A percentile compares a stretch with the other conserved stretches of the same genome.
Evolutionary conservation across 2,797 vertebrate species (phyloP).

Genomic region (Anolis apletophallus): DNA sequence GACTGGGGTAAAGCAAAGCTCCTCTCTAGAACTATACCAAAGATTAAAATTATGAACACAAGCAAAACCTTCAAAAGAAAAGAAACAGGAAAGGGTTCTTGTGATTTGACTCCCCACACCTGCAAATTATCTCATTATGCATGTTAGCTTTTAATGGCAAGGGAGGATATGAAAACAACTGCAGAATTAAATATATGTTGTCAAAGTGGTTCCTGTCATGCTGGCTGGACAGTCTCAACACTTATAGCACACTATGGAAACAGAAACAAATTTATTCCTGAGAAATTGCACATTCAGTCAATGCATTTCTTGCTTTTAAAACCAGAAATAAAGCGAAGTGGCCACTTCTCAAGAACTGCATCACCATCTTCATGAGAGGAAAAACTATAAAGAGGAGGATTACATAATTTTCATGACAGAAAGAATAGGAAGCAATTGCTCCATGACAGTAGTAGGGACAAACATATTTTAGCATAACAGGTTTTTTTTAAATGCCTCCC

Average conservation of each 20-base stretch:
- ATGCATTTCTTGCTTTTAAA: not conserved
- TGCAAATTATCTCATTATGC: not conserved
- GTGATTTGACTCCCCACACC: constrained; percentile 24
- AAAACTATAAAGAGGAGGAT: not conserved
- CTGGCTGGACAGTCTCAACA: not conserved
- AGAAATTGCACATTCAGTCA: constrained; percentile 22
- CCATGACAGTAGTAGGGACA: constrained; percentile 22
- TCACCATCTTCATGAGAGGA: not conserved
- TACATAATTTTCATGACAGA: not conserved
- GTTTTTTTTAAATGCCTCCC: not conserved
- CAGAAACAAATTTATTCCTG: not conserved
- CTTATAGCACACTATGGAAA: rapidly evolving
- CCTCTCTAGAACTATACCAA: rapidly evolving
- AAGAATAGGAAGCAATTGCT: not conserved
- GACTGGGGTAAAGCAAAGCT: not conserved
- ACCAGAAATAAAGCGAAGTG: not conserved
- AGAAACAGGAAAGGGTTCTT: constrained; percentile 23
- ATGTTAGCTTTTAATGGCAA: constrained; percentile 5
- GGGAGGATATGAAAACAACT: not conserved
- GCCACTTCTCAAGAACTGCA: not conserved
- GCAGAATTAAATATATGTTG: not conserved
- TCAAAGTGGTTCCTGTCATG: not conserved
- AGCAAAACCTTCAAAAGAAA: constrained; percentile 26
- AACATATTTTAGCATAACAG: constrained; percentile 5
- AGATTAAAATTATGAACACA: constrained; percentile 40